Percentiles rank a stretch among this genome's conserved stretches.
Evolutionary conservation across 2,113 vertebrate genomes (phyloP).

Genomic region (Callospermophilus lateralis): DNA sequence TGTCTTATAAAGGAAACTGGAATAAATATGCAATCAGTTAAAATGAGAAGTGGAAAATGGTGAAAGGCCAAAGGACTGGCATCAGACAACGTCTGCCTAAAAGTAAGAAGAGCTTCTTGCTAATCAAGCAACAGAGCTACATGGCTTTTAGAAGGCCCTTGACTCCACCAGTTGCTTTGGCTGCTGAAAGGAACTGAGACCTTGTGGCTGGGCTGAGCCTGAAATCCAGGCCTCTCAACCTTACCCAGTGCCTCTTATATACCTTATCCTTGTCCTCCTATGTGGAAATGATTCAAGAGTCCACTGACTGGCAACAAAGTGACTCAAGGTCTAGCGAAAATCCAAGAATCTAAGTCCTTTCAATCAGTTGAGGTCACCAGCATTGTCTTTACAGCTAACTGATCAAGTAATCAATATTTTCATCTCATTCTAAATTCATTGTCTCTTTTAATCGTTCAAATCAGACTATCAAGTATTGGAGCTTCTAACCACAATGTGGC

Average conservation of each 20-base stretch:
- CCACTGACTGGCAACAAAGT: not conserved
- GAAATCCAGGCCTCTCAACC: not conserved
- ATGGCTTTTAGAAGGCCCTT: not conserved
- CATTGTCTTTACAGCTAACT: not conserved
- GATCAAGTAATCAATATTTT: not conserved
- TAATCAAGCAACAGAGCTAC: not conserved
- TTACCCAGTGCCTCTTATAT: not conserved
- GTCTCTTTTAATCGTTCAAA: not conserved
- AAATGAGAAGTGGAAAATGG: not conserved
- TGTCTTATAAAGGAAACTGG: not conserved
- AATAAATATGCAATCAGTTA: not conserved
- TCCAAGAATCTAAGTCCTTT: slow-evolving; percentile 10
- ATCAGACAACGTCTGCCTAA: not conserved
- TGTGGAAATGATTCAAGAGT: not conserved
- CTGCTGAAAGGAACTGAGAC: not conserved
- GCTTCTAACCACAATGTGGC: not conserved
- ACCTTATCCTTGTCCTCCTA: not conserved
- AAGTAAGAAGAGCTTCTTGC: not conserved
- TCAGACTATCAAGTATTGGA: not conserved
- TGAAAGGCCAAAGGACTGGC: not conserved
- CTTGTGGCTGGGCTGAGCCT: not conserved
- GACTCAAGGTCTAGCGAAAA: not conserved
- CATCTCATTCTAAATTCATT: not conserved
- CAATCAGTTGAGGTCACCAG: not conserved
- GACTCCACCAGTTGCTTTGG: not conserved